Base-by-base conservation (phyloP, 2,113 vertebrate species). In the Nerophis lumbriciformis region DNA sequence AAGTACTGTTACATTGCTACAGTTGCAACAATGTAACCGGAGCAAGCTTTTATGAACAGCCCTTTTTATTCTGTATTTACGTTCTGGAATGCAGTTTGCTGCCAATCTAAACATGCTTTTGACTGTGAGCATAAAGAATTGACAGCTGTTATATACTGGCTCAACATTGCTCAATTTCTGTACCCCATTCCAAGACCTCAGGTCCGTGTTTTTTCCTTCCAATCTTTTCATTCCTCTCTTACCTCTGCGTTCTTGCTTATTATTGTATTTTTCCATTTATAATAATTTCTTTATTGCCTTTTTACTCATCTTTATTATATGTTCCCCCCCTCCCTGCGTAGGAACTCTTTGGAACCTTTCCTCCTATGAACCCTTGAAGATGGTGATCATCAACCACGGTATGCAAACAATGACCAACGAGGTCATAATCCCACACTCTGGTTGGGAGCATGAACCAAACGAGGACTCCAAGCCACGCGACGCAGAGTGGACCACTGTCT, bases 321-420 rank as follows among this genome's bases (percentile, higher is more conserved):
- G 28, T 15, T 19, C 52, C 51, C 48, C 62, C 58, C 19, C 19
- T 2, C 19, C 19, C 19, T 19, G 47, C 19, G 12, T 78, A 99
- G 97, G 97, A 56, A 99, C 95, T 0, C 88, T 99, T 68, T 99
- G 97, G 97, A 99, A 99, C 76, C 85, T 99, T 69, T 99, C 95
- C 0, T 99, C 97, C 61, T 98, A 95, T 0, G 97, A 99, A 72
- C 96, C 96, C 15, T 86, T 99, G 85, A 99, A 99, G 89, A 99
- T 98, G 94, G 95, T 95, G 60, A 98, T 99, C 87, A 98, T 98
- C 70, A 97, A 98, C 90, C 96, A 98, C 0, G 95, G 95, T 1
- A 91, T 99, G 77, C 95, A 98, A 91, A 98, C 95, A 0, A 90
- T 99, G 71, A 98, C 95, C 82, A 96, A 96, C 0, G 95, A 98